Evolutionary conservation across 2,888 invertebrate genomes (phyloP).

Genomic region (Thymelicus sylvestris): DNA sequence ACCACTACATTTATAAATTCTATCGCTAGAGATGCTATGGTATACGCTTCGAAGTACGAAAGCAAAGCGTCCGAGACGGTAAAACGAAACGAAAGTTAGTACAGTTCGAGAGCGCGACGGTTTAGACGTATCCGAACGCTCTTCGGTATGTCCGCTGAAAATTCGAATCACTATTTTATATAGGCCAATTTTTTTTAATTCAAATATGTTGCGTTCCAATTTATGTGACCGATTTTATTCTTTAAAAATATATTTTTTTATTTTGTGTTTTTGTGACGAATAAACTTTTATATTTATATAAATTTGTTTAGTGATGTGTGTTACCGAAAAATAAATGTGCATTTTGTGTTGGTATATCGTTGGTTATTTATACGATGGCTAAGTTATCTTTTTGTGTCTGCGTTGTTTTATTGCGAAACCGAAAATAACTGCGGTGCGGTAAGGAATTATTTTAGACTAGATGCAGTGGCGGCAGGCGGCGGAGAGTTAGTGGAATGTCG

Average conservation of each 20-base stretch:
- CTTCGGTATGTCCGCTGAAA: constrained; percentile 61
- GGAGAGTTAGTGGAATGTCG: constrained; percentile 32
- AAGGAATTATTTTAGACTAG: constrained; percentile 73
- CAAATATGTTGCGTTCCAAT: constrained; percentile 44
- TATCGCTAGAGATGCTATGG: constrained; percentile 43
- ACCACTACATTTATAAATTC: constrained; percentile 29
- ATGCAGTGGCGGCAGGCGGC: constrained; percentile 49
- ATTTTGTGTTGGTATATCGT: constrained; percentile 45
- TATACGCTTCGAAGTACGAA: constrained; percentile 49
- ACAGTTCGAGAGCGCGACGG: constrained; percentile 60
- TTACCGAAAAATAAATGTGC: constrained; percentile 40
- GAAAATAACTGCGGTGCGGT: constrained; percentile 73
- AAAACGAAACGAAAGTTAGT: constrained; percentile 64
- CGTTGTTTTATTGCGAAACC: constrained; percentile 67
- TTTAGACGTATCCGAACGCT: constrained; percentile 60
- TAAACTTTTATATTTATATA: constrained; percentile 29
- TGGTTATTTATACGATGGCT: constrained; percentile 36
- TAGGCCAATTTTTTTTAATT: constrained; percentile 39
- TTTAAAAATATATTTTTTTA: constrained; percentile 12
- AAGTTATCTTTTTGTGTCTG: constrained; percentile 63
- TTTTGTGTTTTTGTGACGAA: constrained; percentile 15
- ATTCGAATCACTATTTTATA: constrained; percentile 27
- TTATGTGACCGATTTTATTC: constrained; percentile 29
- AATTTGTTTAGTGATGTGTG: constrained; percentile 37
- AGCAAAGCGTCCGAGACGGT: constrained; percentile 67